Percentiles rank a stretch among this genome's conserved stretches.
phyloP scores from a whole-genome alignment of 2,113 vertebrate species.

The Geococcyx californianus region DNA sequence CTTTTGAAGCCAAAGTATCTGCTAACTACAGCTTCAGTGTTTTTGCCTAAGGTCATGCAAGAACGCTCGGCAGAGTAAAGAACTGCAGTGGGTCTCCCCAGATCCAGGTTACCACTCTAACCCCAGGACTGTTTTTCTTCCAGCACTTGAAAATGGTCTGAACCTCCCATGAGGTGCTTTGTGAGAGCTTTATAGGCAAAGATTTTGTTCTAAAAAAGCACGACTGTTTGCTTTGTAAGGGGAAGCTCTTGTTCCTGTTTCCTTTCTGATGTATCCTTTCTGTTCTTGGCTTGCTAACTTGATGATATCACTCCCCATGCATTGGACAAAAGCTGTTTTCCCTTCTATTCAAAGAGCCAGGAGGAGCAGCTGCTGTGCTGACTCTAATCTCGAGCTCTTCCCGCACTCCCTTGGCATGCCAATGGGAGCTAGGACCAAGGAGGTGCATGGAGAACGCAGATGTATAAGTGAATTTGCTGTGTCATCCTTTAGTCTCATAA shows the following conservation, averaged over 20 bases:
- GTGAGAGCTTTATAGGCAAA: conserved; percentile 11
- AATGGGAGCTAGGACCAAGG: not conserved
- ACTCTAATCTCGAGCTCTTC: conserved; percentile 1
- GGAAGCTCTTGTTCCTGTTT: conserved; percentile 49
- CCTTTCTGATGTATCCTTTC: conserved; percentile 40
- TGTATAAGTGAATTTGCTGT: not conserved
- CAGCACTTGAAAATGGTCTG: conserved; percentile 39
- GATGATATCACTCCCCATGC: conserved; percentile 46
- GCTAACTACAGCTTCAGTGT: conserved; percentile 1
- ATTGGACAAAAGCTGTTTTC: conserved; percentile 34
- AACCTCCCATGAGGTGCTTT: not conserved
- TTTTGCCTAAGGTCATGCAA: conserved; percentile 45
- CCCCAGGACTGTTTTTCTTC: conserved; percentile 27
- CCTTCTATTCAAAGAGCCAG: conserved; percentile 13
- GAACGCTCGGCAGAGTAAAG: conserved; percentile 30
- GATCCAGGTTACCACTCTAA: conserved; percentile 45
- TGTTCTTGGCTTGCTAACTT: conserved; percentile 50
- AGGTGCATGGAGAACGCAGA: rapidly evolving
- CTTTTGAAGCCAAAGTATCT: conserved; percentile 36
- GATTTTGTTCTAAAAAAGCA: conserved; percentile 22
- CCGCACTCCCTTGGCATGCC: not conserved
- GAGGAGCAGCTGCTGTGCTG: conserved; percentile 33
- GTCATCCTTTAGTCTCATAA: not conserved
- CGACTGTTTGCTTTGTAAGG: conserved; percentile 34
- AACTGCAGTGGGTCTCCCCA: conserved; percentile 33